Base-by-base conservation (phyloP, 2,113 vertebrate genomes). In the Pterocles burchelli region DNA sequence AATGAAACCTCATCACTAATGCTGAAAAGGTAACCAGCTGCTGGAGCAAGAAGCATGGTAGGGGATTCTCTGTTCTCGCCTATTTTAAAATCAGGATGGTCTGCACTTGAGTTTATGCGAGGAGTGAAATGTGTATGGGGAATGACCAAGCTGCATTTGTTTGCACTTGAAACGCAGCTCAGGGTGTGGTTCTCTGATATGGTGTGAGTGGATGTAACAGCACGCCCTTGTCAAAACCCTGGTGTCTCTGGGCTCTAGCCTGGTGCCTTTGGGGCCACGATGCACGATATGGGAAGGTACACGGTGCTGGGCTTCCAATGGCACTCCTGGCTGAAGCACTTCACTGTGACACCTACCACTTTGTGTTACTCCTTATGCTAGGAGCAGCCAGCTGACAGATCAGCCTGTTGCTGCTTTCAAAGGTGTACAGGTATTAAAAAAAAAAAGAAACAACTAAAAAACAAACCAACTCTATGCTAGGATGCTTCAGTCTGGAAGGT, bases 61-160 rank as follows among this genome's bases (percentile, higher is more conserved):
- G 36, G 26, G 34, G n/a, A 9, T 59, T 71, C 34, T 78, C 46
- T 54, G 31, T 48, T 68, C 15, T 4, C 4, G 0, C 49, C 57
- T 63, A 0, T 51, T 92, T 80, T 46, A 22, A 59, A 78, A 45
- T 82, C 45, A 65, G 22, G 54, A 25, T 57, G 17, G n/a, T 55
- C 66, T 2, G 4, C 9, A 1, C 66, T 63, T 43, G 49, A 61
- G 38, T 59, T 88, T 61, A 33, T 28, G 49, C 20, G 31, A 5
- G 4, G 55, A 31, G 17, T 49, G 79, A 76, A 76, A 83, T 0
- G 0, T 10, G 19, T 85, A 2, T 0, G 3, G 66, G 45, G 67
- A 75, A 52, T 65, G 46, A 55, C 89, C 58, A 26, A 92, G 67
- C 75, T 33, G 58, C 54, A 68, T 75, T 92, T 95, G 93, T 90